phyloP scores from a whole-genome alignment of 2,888 invertebrate genomes.

The Epinotia bilunana region DNA sequence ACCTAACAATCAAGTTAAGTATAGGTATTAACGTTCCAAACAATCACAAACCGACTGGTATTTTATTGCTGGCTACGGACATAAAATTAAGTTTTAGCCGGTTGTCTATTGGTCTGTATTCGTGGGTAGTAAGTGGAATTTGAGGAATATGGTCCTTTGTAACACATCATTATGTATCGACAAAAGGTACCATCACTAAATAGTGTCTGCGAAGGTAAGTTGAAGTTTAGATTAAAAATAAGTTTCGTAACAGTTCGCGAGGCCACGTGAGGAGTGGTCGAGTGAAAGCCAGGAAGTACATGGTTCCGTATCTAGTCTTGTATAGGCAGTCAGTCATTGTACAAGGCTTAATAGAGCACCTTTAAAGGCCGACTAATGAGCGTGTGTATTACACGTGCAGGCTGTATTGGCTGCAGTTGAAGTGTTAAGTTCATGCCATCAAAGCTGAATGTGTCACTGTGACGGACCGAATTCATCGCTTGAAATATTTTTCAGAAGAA shows the following conservation, averaged over 20 bases:
- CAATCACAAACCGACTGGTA: too few species aligned
- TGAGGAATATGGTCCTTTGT: too few species aligned
- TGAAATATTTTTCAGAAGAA: too few species aligned
- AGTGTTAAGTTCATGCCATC: background rate
- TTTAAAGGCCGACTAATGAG: constrained; percentile 32
- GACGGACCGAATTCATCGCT: background rate
- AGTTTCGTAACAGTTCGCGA: constrained; percentile 63
- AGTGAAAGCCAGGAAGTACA: constrained; percentile 64
- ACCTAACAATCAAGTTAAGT: too few species aligned
- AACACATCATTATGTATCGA: too few species aligned
- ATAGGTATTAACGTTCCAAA: too few species aligned
- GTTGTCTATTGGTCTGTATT: too few species aligned
- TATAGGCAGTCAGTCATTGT: constrained; percentile 27
- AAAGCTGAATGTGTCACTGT: background rate
- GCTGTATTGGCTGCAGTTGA: background rate
- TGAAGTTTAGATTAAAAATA: background rate
- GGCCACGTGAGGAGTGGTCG: constrained; percentile 70
- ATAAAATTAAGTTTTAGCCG: too few species aligned
- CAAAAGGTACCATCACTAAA: too few species aligned
- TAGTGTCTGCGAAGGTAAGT: background rate
- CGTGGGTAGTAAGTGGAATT: too few species aligned
- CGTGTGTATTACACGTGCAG: constrained; percentile 21
- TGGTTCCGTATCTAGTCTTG: constrained; percentile 39
- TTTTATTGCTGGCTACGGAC: too few species aligned
- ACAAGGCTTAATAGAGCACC: constrained; percentile 35